Evolutionary conservation across 1,140 invertebrate species (phyloP).

Genomic region (Magallana angulata): DNA sequence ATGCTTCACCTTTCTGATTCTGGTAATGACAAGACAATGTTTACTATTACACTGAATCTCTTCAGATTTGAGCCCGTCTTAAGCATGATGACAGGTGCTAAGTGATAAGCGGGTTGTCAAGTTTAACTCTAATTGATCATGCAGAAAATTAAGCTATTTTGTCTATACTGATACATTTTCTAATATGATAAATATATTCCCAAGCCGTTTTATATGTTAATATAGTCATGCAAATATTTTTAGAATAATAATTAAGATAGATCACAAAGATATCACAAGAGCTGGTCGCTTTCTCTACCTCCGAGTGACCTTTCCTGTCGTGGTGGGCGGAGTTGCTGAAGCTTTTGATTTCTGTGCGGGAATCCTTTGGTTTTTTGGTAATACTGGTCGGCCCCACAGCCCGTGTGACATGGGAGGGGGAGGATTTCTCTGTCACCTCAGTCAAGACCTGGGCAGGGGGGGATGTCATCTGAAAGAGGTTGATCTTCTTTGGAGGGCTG

Average conservation of each 20-base stretch:
- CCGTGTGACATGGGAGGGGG: neutral
- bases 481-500: constrained; percentile 22
- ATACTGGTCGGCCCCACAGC: neutral
- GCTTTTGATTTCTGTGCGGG: constrained; percentile 17
- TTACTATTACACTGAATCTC: constrained; percentile 17
- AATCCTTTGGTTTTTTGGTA: constrained; percentile 36
- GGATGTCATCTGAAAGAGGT: too few species aligned
- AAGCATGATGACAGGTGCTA: constrained; percentile 32
- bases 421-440: neutral
- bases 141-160: constrained; percentile 38
- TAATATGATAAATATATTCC: constrained; percentile 37
- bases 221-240: constrained; percentile 37
- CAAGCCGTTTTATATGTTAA: constrained; percentile 32
- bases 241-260: constrained; percentile 7
- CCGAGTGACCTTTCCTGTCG: constrained; percentile 19
- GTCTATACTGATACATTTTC: constrained; percentile 36
- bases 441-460: neutral
- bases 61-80: neutral
- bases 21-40: constrained; percentile 28
- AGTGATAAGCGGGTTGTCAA: constrained; percentile 35
- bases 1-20: constrained; percentile 14
- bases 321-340: constrained; percentile 31
- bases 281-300: constrained; percentile 21
- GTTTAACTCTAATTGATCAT: constrained; percentile 32
- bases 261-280: constrained; percentile 32